Conservation (phyloP, 2,888 invertebrate species). For the Dryococelus australis region DNA sequence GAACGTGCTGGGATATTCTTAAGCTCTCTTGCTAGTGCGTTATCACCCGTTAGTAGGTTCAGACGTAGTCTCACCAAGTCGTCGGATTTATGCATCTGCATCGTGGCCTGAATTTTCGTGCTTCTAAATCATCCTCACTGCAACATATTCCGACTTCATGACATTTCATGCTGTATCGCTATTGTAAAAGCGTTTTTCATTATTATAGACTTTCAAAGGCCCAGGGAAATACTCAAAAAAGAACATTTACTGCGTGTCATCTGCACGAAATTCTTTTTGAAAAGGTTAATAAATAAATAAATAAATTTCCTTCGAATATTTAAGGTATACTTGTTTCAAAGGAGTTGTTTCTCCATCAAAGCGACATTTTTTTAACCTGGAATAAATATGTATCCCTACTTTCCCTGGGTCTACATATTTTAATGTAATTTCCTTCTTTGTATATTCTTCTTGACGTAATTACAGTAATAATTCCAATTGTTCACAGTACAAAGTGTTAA, state of each 20-base stretch:
- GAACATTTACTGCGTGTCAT: too few relatives aligned
- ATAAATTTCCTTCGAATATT: background rate
- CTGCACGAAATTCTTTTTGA: background rate
- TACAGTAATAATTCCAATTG: too few relatives aligned
- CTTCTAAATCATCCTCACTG: background rate
- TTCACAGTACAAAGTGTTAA: too few relatives aligned
- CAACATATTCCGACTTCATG: background rate
- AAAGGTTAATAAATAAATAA: background rate
- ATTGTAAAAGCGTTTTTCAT: background rate
- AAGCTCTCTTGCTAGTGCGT: too few relatives aligned
- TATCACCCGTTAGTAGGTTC: too few relatives aligned
- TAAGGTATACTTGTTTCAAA: background rate
- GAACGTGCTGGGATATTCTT: too few relatives aligned
- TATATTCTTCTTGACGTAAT: background rate
- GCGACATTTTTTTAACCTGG: background rate
- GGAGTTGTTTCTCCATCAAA: background rate
- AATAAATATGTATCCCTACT: background rate
- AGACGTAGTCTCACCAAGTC: background rate
- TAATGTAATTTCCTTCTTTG: background rate
- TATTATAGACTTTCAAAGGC: background rate
- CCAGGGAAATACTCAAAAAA: background rate
- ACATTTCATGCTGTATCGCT: conserved; percentile 5
- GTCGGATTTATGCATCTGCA: conserved; percentile 31
- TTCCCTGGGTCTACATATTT: background rate
- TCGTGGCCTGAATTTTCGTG: background rate